phyloP scores from a whole-genome alignment of 2,797 vertebrate genomes.

The Xerus rutilus region DNA sequence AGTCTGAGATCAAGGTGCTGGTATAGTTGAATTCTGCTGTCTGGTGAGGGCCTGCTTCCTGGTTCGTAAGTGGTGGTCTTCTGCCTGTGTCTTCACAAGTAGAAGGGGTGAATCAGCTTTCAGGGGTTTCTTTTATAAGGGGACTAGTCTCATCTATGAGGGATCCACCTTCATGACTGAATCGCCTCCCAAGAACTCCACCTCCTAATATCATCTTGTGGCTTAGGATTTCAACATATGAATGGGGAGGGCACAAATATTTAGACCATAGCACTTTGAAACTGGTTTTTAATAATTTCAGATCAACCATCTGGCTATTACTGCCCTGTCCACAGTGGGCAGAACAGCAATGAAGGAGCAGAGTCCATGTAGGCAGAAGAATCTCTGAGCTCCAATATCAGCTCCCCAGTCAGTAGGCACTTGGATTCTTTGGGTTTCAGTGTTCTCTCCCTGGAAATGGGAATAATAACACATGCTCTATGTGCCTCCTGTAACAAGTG shows the following conservation, averaged over 20 bases:
- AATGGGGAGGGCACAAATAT: background rate
- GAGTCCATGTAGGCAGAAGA: background rate
- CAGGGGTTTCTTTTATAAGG: background rate
- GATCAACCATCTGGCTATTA: background rate
- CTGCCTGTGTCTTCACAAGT: background rate
- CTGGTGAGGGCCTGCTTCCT: background rate
- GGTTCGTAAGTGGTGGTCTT: background rate
- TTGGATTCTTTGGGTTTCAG: background rate
- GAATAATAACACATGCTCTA: background rate
- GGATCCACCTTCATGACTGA: background rate
- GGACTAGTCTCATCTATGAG: background rate
- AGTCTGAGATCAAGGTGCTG: no score
- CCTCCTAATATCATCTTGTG: background rate
- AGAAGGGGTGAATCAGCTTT: background rate
- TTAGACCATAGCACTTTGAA: background rate
- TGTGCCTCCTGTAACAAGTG: background rate
- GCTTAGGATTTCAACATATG: background rate
- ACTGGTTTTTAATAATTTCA: background rate
- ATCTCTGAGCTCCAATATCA: no score
- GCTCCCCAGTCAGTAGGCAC: background rate
- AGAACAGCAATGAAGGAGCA: background rate
- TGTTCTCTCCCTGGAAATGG: background rate
- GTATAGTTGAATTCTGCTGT: background rate
- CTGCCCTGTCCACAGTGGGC: background rate
- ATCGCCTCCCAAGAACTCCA: no score